Base-by-base conservation (phyloP, 2,888 invertebrate species). In the Drosophila birchii region DNA sequence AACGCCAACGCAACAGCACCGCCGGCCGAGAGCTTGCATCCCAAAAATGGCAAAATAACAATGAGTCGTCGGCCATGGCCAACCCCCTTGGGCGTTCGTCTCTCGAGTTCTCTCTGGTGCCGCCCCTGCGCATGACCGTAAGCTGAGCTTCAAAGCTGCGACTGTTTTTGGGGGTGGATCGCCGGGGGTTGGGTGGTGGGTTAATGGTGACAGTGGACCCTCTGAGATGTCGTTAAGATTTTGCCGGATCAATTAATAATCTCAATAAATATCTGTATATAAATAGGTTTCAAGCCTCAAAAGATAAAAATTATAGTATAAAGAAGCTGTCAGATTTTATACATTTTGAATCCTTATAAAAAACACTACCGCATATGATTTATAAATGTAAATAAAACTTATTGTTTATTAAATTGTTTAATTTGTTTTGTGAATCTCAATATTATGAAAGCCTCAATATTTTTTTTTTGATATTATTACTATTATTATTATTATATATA, bases 11-110 rank as follows among this genome's bases (percentile, higher is more conserved):
- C 82, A 84, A 83, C 87, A 84, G 77, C 77, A 78, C 78, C 53
- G 54, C 70, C 58, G 45, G 81, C 54, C 49, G 49, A 57, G 55
- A 76, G 82, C 80, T 79, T 70, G 56, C 83, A 76, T 76, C 78
- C 88, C 88, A 82, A 84, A 84, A 88, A 86, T 78, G 84, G 84
- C 78, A 72, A 82, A 34, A 67, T 76, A 72, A 75, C 44, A 43
- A 55, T 60, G 57, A 55, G 56, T 39, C 54, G 54, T 44, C 12
- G 68, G 56, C 57, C 49, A 56, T 51, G 69, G 68, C 66, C 67
- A 66, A 66, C 64, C 64, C 64, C 64, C 64, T 51, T 51, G 64
- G 64, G 64, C 63, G 26, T 43, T n/a, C 53, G 38, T 43, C 43
- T 44, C 26, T 20, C 18, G 34, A 12, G 18, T 38, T 12, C 12